Conservation (phyloP, 2,888 invertebrate genomes). For the Clistopyga incitator region DNA sequence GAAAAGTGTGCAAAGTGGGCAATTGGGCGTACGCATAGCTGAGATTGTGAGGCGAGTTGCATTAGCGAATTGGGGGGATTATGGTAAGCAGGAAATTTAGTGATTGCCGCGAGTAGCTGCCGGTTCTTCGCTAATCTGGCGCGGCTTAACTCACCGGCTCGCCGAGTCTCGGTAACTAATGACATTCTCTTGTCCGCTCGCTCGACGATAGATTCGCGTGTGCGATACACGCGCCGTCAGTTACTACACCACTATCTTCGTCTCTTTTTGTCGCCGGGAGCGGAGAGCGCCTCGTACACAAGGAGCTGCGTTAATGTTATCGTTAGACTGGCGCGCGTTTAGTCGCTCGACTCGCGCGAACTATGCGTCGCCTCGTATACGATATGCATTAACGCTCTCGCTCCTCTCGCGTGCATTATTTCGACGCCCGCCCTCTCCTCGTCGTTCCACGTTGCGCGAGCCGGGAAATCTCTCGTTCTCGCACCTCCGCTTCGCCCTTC, state of each 20-base stretch:
- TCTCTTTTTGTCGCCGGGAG: conserved; percentile 3
- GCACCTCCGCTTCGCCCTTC: background rate
- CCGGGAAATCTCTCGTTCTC: conserved; percentile 45
- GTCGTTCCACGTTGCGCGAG: conserved; percentile 2
- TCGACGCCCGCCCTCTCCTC: conserved; percentile 9
- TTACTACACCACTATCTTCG: background rate
- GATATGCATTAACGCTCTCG: background rate
- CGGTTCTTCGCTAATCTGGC: conserved; percentile 41
- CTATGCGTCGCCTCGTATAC: conserved; percentile 4
- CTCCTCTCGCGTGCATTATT: conserved; percentile 1
- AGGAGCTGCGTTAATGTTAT: background rate
- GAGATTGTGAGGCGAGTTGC: conserved; percentile 27
- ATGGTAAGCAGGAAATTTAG: conserved; percentile 40
- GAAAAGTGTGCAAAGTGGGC: too few relatives aligned
- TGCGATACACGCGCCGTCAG: background rate
- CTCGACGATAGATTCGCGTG: conserved; percentile 41
- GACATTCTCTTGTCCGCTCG: conserved; percentile 41
- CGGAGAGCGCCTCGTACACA: background rate
- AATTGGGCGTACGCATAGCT: background rate
- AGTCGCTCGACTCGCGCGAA: conserved; percentile 6
- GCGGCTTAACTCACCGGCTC: conserved; percentile 36
- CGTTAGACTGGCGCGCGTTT: background rate
- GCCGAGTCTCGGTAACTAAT: conserved; percentile 32
- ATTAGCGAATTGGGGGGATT: conserved; percentile 52
- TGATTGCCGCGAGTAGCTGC: conserved; percentile 37